Percentiles rank a stretch among this genome's conserved stretches.
These are phyloP conservation scores for Cranoglanis bouderius DNA, from an alignment of 2,113 vertebrate genomes.

Conservation along the genomic window DNA sequence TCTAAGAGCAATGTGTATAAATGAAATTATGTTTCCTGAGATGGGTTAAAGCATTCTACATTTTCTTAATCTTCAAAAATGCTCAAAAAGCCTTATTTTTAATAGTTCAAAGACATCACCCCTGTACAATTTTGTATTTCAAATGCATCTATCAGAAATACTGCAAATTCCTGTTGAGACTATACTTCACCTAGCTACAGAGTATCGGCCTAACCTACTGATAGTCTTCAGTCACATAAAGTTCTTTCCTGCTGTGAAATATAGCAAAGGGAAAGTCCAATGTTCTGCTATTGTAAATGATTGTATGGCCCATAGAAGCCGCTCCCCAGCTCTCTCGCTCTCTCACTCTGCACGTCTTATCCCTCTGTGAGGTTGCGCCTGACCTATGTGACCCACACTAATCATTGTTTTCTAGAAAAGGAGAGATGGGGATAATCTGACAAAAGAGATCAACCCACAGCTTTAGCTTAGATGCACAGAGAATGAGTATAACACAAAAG, in stretches of 20 bases:
- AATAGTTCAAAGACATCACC: not conserved
- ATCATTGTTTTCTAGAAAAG: slow-evolving; percentile 60
- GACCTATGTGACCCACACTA: slow-evolving; percentile 48
- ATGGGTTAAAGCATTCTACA: not conserved
- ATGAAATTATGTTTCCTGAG: not conserved
- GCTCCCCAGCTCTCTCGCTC: not conserved
- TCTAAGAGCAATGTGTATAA: not conserved
- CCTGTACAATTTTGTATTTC: not conserved
- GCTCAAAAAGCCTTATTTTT: no score
- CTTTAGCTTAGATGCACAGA: slow-evolving; percentile 14
- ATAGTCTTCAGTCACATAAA: not conserved
- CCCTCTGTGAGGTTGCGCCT: slow-evolving; percentile 34
- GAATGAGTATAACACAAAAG: slow-evolving; percentile 26
- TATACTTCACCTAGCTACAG: not conserved
- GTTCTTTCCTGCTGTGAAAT: not conserved
- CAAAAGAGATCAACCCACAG: slow-evolving; percentile 40
- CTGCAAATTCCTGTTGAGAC: not conserved
- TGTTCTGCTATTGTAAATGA: not conserved
- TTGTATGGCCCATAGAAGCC: slow-evolving; percentile 4
- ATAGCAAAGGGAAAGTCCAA: not conserved
- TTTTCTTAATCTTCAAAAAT: not conserved
- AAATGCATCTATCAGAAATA: not conserved
- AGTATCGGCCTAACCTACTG: not conserved
- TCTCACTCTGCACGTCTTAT: slow-evolving; percentile 39
- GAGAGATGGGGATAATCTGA: slow-evolving; percentile 48